Evolutionary conservation across 2,797 vertebrate genomes (phyloP).

Genomic region (Merluccius polli): DNA sequence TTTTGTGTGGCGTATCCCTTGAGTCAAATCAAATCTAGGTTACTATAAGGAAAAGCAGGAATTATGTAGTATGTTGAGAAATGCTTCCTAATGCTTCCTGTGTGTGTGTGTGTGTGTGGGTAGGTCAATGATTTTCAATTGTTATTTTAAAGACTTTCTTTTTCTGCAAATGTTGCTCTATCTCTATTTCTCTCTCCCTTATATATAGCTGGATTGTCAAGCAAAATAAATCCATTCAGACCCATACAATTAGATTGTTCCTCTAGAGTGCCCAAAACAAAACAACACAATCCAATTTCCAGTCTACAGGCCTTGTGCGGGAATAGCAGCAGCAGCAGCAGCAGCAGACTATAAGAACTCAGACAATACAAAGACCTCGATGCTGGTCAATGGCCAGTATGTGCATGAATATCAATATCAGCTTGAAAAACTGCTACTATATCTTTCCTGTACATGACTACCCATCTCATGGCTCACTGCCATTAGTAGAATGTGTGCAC

Average conservation of each 20-base stretch:
- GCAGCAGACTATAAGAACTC: neutral
- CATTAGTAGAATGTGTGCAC: too few species aligned
- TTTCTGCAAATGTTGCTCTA: neutral
- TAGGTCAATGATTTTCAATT: too few species aligned
- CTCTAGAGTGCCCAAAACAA: neutral
- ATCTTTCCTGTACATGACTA: neutral
- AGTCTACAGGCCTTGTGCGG: neutral
- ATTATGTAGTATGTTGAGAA: neutral
- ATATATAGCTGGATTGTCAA: neutral
- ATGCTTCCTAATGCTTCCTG: neutral
- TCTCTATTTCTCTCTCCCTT: too few species aligned
- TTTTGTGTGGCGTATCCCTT: neutral
- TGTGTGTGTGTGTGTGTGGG: neutral
- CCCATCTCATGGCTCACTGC: too few species aligned
- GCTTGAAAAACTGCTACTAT: neutral
- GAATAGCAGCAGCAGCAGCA: neutral
- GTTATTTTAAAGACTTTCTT: too few species aligned
- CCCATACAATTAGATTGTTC: neutral
- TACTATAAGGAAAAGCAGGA: neutral
- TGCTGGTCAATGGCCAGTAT: neutral
- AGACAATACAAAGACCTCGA: neutral
- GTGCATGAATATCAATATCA: neutral
- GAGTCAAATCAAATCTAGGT: slow-evolving; percentile 2
- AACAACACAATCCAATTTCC: neutral
- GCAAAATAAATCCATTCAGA: neutral